A percentile compares a stretch with the other conserved stretches of the same genome.
Conservation (phyloP, 2,113 vertebrate species). For the Mohoua ochrocephala region DNA sequence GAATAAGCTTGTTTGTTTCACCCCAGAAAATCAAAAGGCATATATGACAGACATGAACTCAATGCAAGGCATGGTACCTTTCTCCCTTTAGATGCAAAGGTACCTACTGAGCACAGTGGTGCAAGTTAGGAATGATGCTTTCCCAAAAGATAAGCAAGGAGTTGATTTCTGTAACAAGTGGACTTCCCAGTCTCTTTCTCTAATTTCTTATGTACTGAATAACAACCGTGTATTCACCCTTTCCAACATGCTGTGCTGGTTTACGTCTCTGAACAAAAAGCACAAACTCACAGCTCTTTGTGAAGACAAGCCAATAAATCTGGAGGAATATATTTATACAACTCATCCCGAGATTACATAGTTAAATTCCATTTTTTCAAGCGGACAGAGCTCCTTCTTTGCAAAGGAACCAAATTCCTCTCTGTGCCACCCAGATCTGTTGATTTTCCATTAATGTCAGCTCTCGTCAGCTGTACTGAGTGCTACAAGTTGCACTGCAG, state of each 20-base stretch:
- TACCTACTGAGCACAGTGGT: neutral
- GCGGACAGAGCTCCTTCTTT: neutral
- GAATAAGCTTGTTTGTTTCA: neutral
- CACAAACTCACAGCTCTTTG: conserved; percentile 17
- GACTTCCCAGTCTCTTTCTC: neutral
- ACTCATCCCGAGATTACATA: neutral
- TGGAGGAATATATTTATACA: conserved; percentile 18
- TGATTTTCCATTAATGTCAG: conserved; percentile 33
- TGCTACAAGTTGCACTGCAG: neutral
- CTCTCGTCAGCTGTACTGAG: neutral
- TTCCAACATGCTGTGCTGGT: neutral
- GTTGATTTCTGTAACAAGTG: neutral
- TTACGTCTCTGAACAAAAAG: conserved; percentile 32
- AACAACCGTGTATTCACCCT: neutral
- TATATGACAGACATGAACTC: neutral
- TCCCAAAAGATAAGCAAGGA: neutral
- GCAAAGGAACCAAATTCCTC: neutral
- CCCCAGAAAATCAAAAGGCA: neutral
- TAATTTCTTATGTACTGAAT: neutral
- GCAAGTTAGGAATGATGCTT: neutral
- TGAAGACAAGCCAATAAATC: conserved; percentile 36
- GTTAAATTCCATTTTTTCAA: neutral
- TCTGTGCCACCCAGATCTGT: neutral
- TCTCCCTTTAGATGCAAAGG: neutral
- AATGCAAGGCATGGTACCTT: neutral